A percentile compares a stretch with the other conserved stretches of the same genome.
Evolutionary conservation across 2,797 vertebrate genomes (phyloP).

Genomic region (Alauda arvensis): DNA sequence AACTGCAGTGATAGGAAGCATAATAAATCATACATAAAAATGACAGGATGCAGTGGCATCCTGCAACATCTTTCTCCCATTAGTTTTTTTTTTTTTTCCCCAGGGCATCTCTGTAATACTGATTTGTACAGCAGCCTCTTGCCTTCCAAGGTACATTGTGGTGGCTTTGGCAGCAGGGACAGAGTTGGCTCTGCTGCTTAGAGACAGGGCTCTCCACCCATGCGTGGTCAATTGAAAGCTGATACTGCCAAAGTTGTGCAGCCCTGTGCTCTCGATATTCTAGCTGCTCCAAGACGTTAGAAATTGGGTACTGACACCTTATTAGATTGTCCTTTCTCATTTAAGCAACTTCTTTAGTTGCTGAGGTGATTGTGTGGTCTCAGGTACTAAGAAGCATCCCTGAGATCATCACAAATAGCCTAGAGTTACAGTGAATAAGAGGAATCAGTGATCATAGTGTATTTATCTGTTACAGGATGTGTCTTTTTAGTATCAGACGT

Average conservation of each 20-base stretch:
- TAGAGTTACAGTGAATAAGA: not conserved
- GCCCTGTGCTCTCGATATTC: not conserved
- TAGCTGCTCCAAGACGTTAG: not conserved
- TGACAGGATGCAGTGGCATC: not conserved
- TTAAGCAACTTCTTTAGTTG: not conserved
- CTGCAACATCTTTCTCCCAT: not conserved
- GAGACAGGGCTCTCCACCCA: not conserved
- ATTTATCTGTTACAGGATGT: not conserved
- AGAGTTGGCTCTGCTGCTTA: not conserved
- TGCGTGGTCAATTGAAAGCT: rapidly evolving
- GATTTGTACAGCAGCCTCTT: not conserved
- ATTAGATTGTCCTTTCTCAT: not conserved
- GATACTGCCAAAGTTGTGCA: not conserved
- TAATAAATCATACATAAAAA: not conserved
- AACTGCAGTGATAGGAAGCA: not conserved
- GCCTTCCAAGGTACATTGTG: not conserved
- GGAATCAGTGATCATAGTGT: not conserved
- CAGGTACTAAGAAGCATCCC: not conserved
- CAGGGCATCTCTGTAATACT: not conserved
- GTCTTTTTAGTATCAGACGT: not conserved
- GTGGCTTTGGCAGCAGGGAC: not conserved
- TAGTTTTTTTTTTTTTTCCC: not conserved
- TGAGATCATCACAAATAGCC: not conserved
- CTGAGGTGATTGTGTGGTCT: not conserved
- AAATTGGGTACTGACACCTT: not conserved